phyloP scores from a whole-genome alignment of 2,113 vertebrate genomes.

The Chionis minor region DNA sequence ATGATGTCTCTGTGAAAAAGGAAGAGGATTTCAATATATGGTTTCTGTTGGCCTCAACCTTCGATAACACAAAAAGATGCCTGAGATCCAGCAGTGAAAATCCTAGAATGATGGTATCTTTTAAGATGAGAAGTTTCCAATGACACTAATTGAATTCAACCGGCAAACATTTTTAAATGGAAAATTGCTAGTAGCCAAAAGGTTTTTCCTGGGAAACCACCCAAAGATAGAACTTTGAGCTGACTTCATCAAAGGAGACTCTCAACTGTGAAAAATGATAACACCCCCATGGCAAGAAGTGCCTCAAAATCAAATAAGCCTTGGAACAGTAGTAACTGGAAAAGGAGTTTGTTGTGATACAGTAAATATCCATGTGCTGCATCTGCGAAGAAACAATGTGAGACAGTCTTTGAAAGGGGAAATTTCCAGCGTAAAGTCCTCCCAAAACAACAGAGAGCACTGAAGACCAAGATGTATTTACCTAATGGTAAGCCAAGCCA shows the following conservation, averaged over 20 bases:
- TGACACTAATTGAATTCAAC: conserved; percentile 43
- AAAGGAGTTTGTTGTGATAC: conserved; percentile 20
- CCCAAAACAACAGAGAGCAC: fast-evolving
- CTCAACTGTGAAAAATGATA: conserved; percentile 56
- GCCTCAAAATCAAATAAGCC: conserved; percentile 28
- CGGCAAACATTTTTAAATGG: neutral
- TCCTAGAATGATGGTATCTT: neutral
- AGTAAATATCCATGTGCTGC: neutral
- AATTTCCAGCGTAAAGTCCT: neutral
- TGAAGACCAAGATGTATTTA: neutral
- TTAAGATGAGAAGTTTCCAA: conserved; percentile 44
- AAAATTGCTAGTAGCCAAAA: conserved; percentile 48
- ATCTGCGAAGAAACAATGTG: neutral
- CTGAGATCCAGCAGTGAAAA: conserved; percentile 3
- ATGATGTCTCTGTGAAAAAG: neutral
- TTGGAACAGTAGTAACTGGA: conserved; percentile 2
- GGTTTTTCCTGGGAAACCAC: conserved; percentile 55
- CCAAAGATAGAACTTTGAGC: conserved; percentile 53
- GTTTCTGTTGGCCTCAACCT: neutral
- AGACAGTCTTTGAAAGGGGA: neutral
- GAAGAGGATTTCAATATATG: neutral
- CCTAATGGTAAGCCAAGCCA: neutral
- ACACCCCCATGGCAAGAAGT: conserved; percentile 45
- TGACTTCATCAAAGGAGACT: conserved; percentile 57
- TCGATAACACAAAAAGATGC: neutral